Evolutionary conservation across 1,140 invertebrate genomes (phyloP).

Genomic region (Bathynomus jamesi): DNA sequence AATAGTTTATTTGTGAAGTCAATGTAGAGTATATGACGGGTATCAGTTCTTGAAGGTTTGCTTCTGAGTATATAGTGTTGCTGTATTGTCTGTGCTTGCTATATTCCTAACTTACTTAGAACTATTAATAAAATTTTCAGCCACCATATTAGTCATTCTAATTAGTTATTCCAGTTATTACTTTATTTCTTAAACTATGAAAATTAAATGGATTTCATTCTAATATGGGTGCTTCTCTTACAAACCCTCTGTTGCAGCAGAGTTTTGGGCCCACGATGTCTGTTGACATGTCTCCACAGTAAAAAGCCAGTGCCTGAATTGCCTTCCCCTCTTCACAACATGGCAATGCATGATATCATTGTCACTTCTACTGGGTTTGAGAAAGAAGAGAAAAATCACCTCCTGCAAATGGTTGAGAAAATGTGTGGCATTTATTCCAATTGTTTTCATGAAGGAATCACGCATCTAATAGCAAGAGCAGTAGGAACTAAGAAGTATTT

Average conservation of each 20-base stretch:
- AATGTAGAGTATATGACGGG: too few species aligned
- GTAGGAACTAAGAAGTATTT: constrained; percentile 35
- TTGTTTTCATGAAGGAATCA: constrained; percentile 60
- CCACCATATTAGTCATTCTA: too few species aligned
- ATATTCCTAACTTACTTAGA: too few species aligned
- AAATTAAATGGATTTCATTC: too few species aligned
- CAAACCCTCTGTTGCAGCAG: constrained; percentile 44
- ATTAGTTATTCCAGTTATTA: too few species aligned
- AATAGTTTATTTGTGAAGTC: too few species aligned
- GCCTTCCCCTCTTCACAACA: constrained; percentile 64
- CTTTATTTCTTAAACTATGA: too few species aligned
- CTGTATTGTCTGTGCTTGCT: too few species aligned
- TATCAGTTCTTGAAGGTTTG: too few species aligned
- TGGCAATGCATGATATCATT: constrained; percentile 67
- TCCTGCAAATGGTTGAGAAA: constrained; percentile 61
- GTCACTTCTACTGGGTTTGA: constrained; percentile 63
- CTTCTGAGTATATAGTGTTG: too few species aligned
- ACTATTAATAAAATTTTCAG: too few species aligned
- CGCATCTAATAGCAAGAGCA: constrained; percentile 68
- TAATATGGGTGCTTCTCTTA: too few species aligned
- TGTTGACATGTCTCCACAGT: constrained; percentile 63
- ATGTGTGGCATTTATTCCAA: constrained; percentile 74
- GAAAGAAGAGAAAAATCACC: constrained; percentile 41
- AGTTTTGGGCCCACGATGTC: constrained; percentile 67
- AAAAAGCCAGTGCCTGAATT: constrained; percentile 64